Evolutionary conservation across 2,888 invertebrate genomes (phyloP).

Genomic region (Clunio marinus): DNA sequence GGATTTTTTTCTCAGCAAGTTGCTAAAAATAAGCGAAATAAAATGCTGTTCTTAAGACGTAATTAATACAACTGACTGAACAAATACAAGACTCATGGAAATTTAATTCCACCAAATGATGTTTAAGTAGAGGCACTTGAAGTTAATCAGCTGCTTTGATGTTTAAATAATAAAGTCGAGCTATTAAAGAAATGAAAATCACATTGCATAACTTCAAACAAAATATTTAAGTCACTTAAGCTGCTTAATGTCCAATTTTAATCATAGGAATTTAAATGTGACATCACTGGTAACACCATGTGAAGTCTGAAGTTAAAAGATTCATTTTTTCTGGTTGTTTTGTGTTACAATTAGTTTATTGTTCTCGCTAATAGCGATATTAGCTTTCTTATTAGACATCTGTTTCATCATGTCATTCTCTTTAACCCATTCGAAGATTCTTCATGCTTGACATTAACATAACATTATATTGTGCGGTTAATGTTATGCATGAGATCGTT

Average conservation of each 20-base stretch:
- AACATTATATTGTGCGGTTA: background rate
- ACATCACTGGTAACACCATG: background rate
- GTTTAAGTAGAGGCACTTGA: too few relatives aligned
- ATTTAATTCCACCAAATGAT: background rate
- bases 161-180: too few relatives aligned
- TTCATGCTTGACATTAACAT: background rate
- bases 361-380: conserved; percentile 31
- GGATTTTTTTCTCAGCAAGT: too few relatives aligned
- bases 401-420: conserved; percentile 18
- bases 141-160: too few relatives aligned
- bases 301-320: background rate
- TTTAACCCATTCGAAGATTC: background rate
- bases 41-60: background rate
- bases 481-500: conserved; percentile 7
- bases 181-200: too few relatives aligned
- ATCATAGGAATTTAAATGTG: background rate
- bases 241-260: too few relatives aligned
- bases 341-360: conserved; percentile 27
- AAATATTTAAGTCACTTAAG: too few relatives aligned
- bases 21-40: background rate
- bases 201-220: too few relatives aligned
- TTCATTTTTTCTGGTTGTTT: background rate
- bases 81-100: background rate
- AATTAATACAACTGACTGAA: conserved; percentile 2
- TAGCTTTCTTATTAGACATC: conserved; percentile 27